Conservation (phyloP, 2,888 invertebrate genomes). For the Pachymerium ferrugineum region DNA sequence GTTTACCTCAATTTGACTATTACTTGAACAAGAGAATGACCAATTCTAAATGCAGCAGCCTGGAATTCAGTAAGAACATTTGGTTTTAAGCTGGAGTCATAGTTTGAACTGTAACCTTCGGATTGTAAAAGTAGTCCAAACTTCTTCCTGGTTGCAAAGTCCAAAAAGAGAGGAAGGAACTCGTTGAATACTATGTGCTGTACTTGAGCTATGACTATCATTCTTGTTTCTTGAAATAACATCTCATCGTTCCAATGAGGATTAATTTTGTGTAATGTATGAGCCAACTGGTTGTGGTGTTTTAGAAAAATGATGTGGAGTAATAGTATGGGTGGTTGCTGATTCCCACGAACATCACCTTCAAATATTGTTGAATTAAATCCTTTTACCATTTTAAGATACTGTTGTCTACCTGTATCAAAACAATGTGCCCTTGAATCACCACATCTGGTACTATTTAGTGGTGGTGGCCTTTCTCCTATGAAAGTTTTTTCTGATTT, state of each 20-base stretch:
- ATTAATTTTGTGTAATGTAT: neutral
- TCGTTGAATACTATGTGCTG: constrained; percentile 30
- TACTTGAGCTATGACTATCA: neutral
- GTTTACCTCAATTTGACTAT: neutral
- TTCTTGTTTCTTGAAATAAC: constrained; percentile 29
- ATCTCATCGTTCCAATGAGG: constrained; percentile 17
- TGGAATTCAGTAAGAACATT: neutral
- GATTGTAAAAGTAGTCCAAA: constrained; percentile 3
- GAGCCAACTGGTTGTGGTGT: constrained; percentile 4
- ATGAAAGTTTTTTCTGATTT: neutral
- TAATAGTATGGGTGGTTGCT: constrained; percentile 4
- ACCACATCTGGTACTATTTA: neutral
- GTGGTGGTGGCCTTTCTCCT: neutral
- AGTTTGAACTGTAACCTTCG: constrained; percentile 1
- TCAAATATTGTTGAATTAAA: neutral
- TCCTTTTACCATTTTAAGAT: neutral
- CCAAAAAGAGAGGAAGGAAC: constrained; percentile 17
- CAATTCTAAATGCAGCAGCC: constrained; percentile 29
- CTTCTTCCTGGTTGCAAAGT: neutral
- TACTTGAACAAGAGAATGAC: constrained; percentile 28
- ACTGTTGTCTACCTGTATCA: neutral
- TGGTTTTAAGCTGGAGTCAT: neutral
- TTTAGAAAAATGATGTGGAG: neutral
- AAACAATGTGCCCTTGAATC: neutral
- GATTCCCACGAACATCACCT: constrained; percentile 29